Evolutionary conservation across 1,140 invertebrate species (phyloP).

Genomic region (Anadara kagoshimensis): DNA sequence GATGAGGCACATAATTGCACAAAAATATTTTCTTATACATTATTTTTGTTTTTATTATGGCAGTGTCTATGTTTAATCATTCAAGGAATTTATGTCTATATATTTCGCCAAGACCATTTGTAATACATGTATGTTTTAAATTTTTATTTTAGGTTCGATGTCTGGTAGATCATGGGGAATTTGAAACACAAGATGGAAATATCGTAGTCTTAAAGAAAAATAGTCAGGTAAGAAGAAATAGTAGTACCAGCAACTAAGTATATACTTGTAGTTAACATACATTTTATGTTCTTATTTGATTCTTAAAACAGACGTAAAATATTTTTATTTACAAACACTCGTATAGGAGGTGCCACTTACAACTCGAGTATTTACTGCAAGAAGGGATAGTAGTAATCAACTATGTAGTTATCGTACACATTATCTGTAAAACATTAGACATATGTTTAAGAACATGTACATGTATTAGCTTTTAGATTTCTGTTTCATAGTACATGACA

Average conservation of each 20-base stretch:
- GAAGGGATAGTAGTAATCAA: background rate
- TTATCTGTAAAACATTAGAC: no score
- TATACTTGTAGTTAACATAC: background rate
- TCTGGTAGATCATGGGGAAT: constrained; percentile 91
- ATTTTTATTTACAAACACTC: background rate
- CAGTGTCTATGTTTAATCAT: no score
- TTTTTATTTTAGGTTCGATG: constrained; percentile 85
- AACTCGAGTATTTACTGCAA: background rate
- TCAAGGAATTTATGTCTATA: no score
- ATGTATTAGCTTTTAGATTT: no score
- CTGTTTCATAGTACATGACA: background rate
- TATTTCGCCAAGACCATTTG: background rate
- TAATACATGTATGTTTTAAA: constrained; percentile 21
- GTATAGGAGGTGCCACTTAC: background rate
- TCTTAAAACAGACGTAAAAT: background rate
- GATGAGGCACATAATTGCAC: no score
- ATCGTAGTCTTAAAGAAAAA: constrained; percentile 92
- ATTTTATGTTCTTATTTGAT: background rate
- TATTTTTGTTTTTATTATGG: no score
- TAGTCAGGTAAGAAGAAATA: constrained; percentile 78
- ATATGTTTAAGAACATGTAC: no score
- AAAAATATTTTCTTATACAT: no score
- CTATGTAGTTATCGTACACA: no score
- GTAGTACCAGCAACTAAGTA: background rate
- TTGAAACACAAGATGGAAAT: constrained; percentile 94